phyloP scores from a whole-genome alignment of 1,140 invertebrate species.

The Drosophila willistoni region DNA sequence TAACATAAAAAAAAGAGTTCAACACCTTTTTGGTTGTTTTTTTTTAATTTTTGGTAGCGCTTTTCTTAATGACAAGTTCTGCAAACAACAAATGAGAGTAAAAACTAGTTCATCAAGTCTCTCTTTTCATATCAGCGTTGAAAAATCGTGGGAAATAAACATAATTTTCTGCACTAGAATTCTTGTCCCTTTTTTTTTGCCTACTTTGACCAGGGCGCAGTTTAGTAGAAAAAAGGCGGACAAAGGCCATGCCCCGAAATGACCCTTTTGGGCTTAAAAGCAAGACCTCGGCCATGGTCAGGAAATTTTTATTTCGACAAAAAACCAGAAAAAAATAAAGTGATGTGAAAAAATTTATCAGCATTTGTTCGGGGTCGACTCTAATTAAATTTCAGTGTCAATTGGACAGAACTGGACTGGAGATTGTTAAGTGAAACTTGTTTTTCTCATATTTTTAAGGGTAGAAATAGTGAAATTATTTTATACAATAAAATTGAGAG shows the following conservation, averaged over 20 bases:
- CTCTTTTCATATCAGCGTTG: conserved; percentile 49
- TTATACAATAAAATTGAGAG: not conserved
- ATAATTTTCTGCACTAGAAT: conserved; percentile 62
- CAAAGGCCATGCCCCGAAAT: conserved; percentile 65
- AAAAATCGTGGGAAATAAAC: conserved; percentile 73
- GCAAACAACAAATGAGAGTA: conserved; percentile 25
- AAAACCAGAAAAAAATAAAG: conserved; percentile 47
- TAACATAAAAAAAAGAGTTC: conserved; percentile 62
- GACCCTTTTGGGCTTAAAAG: conserved; percentile 35
- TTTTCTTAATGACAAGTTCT: conserved; percentile 71
- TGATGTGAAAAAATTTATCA: conserved; percentile 57
- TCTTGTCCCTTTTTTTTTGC: conserved; percentile 35
- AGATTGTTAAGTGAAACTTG: not conserved
- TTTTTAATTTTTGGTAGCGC: conserved; percentile 20
- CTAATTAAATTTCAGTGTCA: conserved; percentile 80
- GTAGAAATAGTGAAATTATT: conserved; percentile 3
- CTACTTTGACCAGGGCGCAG: conserved; percentile 32
- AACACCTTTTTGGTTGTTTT: conserved; percentile 58
- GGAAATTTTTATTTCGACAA: conserved; percentile 40
- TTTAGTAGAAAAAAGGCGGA: conserved; percentile 64
- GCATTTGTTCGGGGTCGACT: conserved; percentile 68
- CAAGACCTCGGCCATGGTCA: conserved; percentile 39
- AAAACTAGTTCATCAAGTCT: conserved; percentile 62
- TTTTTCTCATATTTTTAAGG: not conserved
- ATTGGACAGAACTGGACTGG: conserved; percentile 37